A percentile compares a stretch with the other conserved stretches of the same genome.
Conservation (phyloP, 2,113 vertebrate species). For the Tretioscincus oriximinensis region DNA sequence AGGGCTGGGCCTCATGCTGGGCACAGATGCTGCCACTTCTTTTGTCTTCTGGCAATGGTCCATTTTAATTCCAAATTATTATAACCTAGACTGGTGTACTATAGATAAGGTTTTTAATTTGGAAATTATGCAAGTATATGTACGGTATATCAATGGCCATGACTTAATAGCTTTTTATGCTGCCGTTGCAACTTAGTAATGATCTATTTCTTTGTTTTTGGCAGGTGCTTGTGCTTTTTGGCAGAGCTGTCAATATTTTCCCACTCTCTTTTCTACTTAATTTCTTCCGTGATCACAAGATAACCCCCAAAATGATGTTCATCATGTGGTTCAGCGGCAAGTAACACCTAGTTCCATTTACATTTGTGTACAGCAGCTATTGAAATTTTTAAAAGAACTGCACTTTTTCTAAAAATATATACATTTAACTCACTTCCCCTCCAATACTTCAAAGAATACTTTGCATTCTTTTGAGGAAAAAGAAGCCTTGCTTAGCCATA, state of each 20-base stretch:
- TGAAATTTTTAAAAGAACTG: too few relatives aligned
- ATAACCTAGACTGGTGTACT: not conserved
- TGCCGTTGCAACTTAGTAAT: not conserved
- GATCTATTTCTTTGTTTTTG: conserved; percentile 18
- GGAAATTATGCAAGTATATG: not conserved
- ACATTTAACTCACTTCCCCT: not conserved
- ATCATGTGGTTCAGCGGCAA: conserved; percentile 99
- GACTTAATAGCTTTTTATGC: not conserved
- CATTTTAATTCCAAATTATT: too few relatives aligned
- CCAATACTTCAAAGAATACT: not conserved
- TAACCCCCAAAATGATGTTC: conserved; percentile 99
- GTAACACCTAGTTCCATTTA: conserved; percentile 39
- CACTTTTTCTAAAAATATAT: too few relatives aligned
- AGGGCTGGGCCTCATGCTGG: too few relatives aligned
- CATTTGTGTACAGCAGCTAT: not conserved
- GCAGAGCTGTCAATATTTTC: conserved; percentile 95
- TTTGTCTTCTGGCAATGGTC: not conserved
- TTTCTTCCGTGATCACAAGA: conserved; percentile 98
- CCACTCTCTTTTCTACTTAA: conserved; percentile 95
- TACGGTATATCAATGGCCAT: not conserved
- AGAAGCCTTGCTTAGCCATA: not conserved
- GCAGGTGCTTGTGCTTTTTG: conserved; percentile 92
- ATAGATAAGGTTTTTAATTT: not conserved
- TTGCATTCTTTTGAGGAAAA: not conserved
- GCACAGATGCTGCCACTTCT: not conserved